A percentile compares a stretch with the other conserved stretches of the same genome.
Conservation (phyloP, 2,113 vertebrate species). For the Triplophysa siluroides region DNA sequence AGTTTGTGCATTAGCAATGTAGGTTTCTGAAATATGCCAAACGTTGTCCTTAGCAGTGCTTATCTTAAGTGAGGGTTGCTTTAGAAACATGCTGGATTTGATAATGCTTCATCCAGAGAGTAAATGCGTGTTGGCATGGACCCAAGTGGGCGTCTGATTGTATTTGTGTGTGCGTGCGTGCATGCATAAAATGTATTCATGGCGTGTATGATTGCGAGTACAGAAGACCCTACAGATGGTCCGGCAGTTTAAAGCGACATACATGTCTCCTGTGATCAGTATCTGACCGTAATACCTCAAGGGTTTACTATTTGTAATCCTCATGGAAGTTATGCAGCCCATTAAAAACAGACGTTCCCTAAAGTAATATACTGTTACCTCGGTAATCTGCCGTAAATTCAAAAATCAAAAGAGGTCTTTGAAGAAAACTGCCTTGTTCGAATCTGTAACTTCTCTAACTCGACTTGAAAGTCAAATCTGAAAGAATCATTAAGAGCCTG, state of each 20-base stretch:
- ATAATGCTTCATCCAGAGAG: slow-evolving; percentile 28
- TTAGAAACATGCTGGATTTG: slow-evolving; percentile 18
- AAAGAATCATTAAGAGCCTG: slow-evolving; percentile 47
- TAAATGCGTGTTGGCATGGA: slow-evolving; percentile 12
- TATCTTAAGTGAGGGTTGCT: slow-evolving; percentile 4
- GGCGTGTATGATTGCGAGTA: slow-evolving; percentile 33
- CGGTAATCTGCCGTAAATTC: neutral
- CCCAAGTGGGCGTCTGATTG: slow-evolving; percentile 4
- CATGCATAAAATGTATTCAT: neutral
- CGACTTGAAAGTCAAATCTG: slow-evolving; percentile 16
- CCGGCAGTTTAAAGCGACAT: slow-evolving; percentile 27
- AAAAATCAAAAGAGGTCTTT: slow-evolving; percentile 11
- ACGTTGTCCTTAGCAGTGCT: neutral
- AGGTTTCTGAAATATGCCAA: slow-evolving; percentile 3
- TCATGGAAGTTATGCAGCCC: slow-evolving; percentile 34
- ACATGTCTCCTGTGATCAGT: slow-evolving; percentile 26
- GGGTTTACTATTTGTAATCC: slow-evolving; percentile 31
- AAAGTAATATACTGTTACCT: slow-evolving; percentile 41
- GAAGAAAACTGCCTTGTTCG: neutral
- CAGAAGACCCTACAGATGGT: slow-evolving; percentile 44
- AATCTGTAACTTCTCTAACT: neutral
- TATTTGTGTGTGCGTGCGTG: neutral
- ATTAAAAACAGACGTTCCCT: slow-evolving; percentile 40
- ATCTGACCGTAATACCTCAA: slow-evolving; percentile 34
- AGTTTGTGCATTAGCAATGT: neutral